Evolutionary conservation across 1,140 invertebrate species (phyloP).

Genomic region (Eupeodes corollae): DNA sequence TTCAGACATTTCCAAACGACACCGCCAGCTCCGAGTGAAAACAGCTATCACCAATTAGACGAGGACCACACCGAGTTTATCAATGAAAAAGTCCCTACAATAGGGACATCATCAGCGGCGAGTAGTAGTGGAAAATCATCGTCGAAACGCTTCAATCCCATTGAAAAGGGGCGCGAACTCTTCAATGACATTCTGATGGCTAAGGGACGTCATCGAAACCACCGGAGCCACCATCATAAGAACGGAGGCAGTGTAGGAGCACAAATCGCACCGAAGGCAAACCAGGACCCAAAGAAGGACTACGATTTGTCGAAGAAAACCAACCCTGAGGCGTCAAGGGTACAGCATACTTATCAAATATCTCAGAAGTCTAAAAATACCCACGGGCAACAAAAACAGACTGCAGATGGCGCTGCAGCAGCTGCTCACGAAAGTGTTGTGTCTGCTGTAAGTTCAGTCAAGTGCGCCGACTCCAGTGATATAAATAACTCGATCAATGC

Average conservation of each 20-base stretch:
- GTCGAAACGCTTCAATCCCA: not conserved
- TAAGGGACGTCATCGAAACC: slow-evolving; percentile 35
- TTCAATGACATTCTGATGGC: slow-evolving; percentile 34
- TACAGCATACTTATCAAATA: too few species aligned
- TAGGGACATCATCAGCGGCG: too few species aligned
- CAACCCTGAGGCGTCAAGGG: not conserved
- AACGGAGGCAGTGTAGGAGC: too few species aligned
- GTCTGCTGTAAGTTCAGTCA: not conserved
- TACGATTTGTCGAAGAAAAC: not conserved
- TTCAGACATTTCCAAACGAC: too few species aligned
- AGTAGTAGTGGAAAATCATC: too few species aligned
- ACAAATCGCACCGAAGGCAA: too few species aligned
- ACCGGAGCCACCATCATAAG: slow-evolving; percentile 9
- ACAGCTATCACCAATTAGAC: too few species aligned
- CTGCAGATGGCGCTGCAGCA: slow-evolving; percentile 5
- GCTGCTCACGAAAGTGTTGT: not conserved
- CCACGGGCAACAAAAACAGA: slow-evolving; percentile 10
- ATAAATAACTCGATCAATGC: too few species aligned
- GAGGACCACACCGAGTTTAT: too few species aligned
- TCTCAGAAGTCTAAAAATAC: not conserved
- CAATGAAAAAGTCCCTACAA: too few species aligned
- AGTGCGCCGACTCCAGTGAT: not conserved
- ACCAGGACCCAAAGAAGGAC: not conserved
- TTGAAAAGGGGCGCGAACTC: slow-evolving; percentile 30
- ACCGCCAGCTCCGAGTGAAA: too few species aligned